Evolutionary conservation across 2,113 vertebrate genomes (phyloP), one percentile per base, ranked within the genome.

Genomic region (Hemiscyllium ocellatum): DNA sequence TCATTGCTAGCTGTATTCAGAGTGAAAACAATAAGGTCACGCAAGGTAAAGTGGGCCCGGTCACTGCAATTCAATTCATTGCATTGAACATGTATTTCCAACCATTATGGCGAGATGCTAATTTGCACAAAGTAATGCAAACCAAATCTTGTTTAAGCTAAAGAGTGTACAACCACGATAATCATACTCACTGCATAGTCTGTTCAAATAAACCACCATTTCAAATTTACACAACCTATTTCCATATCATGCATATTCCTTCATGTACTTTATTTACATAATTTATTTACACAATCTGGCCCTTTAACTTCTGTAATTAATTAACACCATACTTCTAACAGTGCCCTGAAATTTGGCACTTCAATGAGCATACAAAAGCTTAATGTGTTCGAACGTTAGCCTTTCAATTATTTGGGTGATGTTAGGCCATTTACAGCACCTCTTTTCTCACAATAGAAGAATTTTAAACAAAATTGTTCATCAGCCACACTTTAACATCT

Each of bases 251-350:
- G 37, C 19, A 83, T 83, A 83, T 94, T 66, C 69, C n/a, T 94
- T 47, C 42, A 66, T 56, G 19, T 65, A 37, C 7, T 52, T 56
- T 68, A 70, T 47, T 66, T 66, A n/a, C 69, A 65, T 70, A 66
- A n/a, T 66, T 8, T 65, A 94, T 70, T 94, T 22, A 94, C 93
- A 94, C 19, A n/a, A 94, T 70, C 69, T 94, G 93, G 61, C 42
- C 20, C 47, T 65, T 22, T 22, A 61, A 52, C 93, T 70, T 94
- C 2, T 65, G n/a, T 68, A 24, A 61, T 5, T 20, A 66, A 42
- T 68, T 70, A 94, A 8, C n/a, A 19, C 20, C 7, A 37, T 83
- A 22, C 4, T 83, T 47, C 37, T 22, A 83, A 42, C 37, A 42
- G n/a, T 3, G 26, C 4, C 37, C 19, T 83, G 80, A 83, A 83